phyloP scores from a whole-genome alignment of 2,888 invertebrate species.

The Coremacera marginata region DNA sequence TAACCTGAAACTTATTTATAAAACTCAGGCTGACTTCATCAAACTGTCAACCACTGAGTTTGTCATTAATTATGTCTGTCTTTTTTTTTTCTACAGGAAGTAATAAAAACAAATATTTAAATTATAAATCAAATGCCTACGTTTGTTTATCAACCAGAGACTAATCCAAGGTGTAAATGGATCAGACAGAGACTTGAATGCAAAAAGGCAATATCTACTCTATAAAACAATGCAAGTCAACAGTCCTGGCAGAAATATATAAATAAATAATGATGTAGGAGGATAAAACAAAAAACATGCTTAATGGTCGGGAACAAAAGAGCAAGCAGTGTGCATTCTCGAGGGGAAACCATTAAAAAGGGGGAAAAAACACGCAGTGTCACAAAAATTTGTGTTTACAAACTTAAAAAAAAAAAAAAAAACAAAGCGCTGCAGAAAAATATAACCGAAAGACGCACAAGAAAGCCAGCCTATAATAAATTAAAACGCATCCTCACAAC shows the following conservation, averaged over 20 bases:
- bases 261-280: conserved; percentile 6
- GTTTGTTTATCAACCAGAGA: not conserved
- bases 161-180: not conserved
- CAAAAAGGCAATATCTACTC: not conserved
- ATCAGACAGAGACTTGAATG: not conserved
- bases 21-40: conserved; percentile 4
- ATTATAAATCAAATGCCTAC: conserved; percentile 11
- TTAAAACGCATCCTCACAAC: not conserved
- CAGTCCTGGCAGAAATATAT: conserved; percentile 1
- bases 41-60: conserved; percentile 35
- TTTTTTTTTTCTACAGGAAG: not conserved
- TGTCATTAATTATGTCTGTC: conserved; percentile 21
- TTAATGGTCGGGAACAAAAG: not conserved
- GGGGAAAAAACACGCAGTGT: not conserved
- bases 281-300: not conserved
- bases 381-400: not conserved
- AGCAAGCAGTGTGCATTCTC: not conserved
- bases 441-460: not conserved
- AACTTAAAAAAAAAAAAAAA: not conserved
- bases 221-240: not conserved
- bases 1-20: not conserved
- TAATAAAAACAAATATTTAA: conserved; percentile 4
- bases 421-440: not conserved
- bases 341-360: not conserved
- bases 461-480: not conserved